Percentiles rank a stretch among this genome's conserved stretches.
Conservation (phyloP, 2,113 vertebrate species). For the Typhlomys cinereus region DNA sequence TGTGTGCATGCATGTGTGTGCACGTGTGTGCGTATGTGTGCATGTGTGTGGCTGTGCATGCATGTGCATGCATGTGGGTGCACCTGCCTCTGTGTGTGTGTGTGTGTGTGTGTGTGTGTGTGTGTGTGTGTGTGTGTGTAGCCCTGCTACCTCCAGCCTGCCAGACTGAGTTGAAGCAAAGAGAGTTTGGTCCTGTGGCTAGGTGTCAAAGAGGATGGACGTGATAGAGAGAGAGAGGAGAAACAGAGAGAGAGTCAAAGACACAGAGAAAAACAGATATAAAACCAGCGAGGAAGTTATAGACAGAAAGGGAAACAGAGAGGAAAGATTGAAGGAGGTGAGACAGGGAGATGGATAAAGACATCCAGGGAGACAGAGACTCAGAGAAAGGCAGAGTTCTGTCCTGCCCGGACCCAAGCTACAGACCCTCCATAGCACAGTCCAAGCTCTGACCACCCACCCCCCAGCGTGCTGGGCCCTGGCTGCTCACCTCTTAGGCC, state of each 20-base stretch:
- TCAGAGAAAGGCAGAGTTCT: not conserved
- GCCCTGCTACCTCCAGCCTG: not conserved
- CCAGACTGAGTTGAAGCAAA: not conserved
- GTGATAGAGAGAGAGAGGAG: not conserved
- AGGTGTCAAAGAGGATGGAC: too few species aligned
- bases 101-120: too few species aligned
- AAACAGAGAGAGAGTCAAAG: not conserved
- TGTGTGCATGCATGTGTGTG: not conserved
- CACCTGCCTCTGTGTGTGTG: not conserved
- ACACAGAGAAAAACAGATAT: fast-evolving
- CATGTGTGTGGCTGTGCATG: not conserved
- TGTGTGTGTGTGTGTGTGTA: not conserved
- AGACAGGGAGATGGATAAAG: too few species aligned
- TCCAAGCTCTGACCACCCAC: not conserved
- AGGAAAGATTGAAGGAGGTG: too few species aligned
- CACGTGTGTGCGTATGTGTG: not conserved
- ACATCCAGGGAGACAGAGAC: not conserved
- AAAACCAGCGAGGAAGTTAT: not conserved
- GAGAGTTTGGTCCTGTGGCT: not conserved
- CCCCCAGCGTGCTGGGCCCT: not conserved
- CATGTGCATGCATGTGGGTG: not conserved
- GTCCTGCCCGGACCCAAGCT: not conserved
- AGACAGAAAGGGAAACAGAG: not conserved
- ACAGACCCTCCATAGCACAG: not conserved
- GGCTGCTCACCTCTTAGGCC: constrained; percentile 93